phyloP scores from a whole-genome alignment of 2,888 invertebrate species.

The Dicyrtoma fusca region DNA sequence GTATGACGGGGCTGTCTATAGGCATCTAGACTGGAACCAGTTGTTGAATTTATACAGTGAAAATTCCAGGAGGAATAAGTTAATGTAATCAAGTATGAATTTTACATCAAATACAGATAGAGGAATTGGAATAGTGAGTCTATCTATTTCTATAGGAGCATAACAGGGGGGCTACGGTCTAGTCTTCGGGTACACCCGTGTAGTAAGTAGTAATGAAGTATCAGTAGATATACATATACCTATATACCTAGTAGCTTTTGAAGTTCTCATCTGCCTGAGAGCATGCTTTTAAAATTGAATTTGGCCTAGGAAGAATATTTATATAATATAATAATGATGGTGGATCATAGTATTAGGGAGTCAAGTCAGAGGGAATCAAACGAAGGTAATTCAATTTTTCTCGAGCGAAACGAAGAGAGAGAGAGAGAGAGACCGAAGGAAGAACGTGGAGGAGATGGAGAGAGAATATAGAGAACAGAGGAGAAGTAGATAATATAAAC shows the following conservation, averaged over 20 bases:
- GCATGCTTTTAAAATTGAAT: constrained; percentile 41
- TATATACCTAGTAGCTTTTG: constrained; percentile 23
- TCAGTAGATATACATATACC: too few relatives aligned
- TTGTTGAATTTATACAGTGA: constrained; percentile 32
- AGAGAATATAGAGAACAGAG: constrained; percentile 16
- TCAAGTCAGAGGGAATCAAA: constrained; percentile 44
- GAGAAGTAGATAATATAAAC: constrained; percentile 35
- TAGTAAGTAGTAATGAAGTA: too few relatives aligned
- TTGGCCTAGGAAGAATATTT: constrained; percentile 41
- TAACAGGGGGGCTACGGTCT: too few relatives aligned
- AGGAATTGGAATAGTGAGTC: constrained; percentile 6
- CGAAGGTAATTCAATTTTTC: constrained; percentile 40
- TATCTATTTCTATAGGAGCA: too few relatives aligned
- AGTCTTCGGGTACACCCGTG: neutral
- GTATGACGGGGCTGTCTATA: neutral
- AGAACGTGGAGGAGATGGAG: constrained; percentile 23
- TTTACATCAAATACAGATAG: constrained; percentile 35
- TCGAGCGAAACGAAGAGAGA: constrained; percentile 24
- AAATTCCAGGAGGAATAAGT: constrained; percentile 36
- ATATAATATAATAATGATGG: constrained; percentile 43
- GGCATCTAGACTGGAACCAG: neutral
- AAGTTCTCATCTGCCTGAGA: constrained; percentile 40
- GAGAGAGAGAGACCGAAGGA: constrained; percentile 7
- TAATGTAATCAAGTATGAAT: constrained; percentile 41
- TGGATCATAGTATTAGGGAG: constrained; percentile 42